phyloP scores from a whole-genome alignment of 2,888 invertebrate species.

The Helleia helle region DNA sequence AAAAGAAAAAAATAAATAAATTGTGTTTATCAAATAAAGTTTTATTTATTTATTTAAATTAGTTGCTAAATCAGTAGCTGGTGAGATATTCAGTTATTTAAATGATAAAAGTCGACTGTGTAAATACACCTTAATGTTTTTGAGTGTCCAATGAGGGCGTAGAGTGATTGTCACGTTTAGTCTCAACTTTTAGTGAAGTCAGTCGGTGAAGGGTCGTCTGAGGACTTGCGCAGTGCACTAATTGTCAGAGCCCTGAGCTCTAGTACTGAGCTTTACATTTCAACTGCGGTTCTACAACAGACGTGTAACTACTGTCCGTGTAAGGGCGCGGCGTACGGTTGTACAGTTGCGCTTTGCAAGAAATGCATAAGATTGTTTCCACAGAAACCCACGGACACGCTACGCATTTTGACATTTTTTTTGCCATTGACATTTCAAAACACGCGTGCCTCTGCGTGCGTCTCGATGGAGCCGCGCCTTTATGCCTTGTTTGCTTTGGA shows the following conservation, averaged over 20 bases:
- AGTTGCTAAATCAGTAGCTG: too few species aligned
- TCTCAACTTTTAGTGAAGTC: constrained; percentile 31
- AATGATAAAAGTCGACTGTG: not conserved
- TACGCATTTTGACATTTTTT: too few species aligned
- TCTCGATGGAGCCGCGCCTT: too few species aligned
- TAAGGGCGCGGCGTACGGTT: too few species aligned
- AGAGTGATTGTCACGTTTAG: constrained; percentile 39
- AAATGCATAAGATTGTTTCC: too few species aligned
- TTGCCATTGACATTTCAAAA: too few species aligned
- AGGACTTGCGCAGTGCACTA: constrained; percentile 42
- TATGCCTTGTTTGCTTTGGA: constrained; percentile 13
- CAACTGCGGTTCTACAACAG: constrained; percentile 14
- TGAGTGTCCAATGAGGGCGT: constrained; percentile 13
- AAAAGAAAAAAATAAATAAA: too few species aligned
- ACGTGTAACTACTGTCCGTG: constrained; percentile 15
- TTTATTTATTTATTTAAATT: too few species aligned
- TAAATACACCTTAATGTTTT: constrained; percentile 8
- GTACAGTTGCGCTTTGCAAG: too few species aligned
- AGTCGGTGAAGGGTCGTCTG: constrained; percentile 39
- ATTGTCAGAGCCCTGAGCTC: constrained; percentile 40
- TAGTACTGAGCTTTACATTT: constrained; percentile 19
- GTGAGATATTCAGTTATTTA: not conserved
- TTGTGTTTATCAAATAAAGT: too few species aligned
- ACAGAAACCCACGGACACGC: too few species aligned
- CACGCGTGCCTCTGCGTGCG: too few species aligned